Base-by-base conservation (phyloP, 2,888 invertebrate genomes). In the Trileptium ribeirensis region DNA sequence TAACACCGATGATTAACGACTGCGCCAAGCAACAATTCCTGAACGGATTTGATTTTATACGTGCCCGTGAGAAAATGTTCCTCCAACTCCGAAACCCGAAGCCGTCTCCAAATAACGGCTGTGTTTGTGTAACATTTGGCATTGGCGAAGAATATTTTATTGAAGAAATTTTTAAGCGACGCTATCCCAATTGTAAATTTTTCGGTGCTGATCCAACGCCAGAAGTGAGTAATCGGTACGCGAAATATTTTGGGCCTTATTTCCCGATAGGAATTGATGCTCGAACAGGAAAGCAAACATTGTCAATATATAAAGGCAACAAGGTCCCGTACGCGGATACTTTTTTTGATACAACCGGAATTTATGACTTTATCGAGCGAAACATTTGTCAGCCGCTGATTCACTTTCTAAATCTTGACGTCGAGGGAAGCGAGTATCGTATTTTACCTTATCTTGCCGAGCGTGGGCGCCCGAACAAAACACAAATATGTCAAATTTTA, bases 381-480 rank as follows among this genome's bases (percentile, higher is more conserved):
- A 24, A 51, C 24, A 24, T 51, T 51, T 24, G 51, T 24, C 51
- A 24, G 36, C 34, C 77, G 8, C n/a, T 75, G 24, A 67, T 82
- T 0, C 81, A 82, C 38, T 82, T 81, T 36, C 70, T 82, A 40
- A 77, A 74, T 24, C 31, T 82, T 37, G 82, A 82, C 67, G 79
- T 82, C 8, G 82, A 82, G 51, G 82, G 82, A 29, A 51, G 79
- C 0, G 82, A 82, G 40, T 82, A 82, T 75, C 70, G 79, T 34
- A 31, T 79, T 3, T 36, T 79, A 31, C 79, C 79, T 1, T 78
- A 78, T n/a, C n/a, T n/a, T n/a, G n/a, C n/a, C n/a, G n/a, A n/a
- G n/a, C n/a, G n/a, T n/a, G n/a, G n/a, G n/a, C n/a, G n/a, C n/a
- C n/a, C n/a, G n/a, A n/a, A n/a, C n/a, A n/a, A n/a, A n/a, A n/a